Evolutionary conservation across 2,113 vertebrate species (phyloP), one percentile per base, ranked within the genome.

Genomic region (Calypte anna): DNA sequence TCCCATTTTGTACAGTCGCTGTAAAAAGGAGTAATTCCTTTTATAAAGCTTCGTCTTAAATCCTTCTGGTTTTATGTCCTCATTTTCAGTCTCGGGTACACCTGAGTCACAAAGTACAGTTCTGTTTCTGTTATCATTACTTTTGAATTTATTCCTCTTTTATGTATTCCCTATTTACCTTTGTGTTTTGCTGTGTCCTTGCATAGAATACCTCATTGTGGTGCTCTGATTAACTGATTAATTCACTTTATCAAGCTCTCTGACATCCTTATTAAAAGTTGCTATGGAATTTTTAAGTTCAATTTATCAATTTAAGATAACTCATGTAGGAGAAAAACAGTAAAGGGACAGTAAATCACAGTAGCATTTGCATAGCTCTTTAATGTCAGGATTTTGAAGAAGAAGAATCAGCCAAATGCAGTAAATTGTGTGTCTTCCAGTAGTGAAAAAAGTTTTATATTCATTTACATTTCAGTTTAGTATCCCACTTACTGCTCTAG

Each of bases 161-260:
- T 58, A 74, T 43, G 15, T 66, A 27, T 86, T 80, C 12, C 12
- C 20, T 31, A 66, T 91, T 69, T 91, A 16, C 27, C 74, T 79
- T 88, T 70, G 15, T 58, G 51, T 86, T 94, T 94, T 91, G 21
- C 22, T 77, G 5, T 46, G 18, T 70, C 9, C 21, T 46, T 73
- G 36, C 64, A 74, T 80, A 67, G 82, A 91, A 58, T 46, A 31
- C 4, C 14, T 90, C 40, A 19, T 14, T 28, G 36, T 54, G n/a
- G 12, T 81, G 11, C 69, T 81, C 46, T 84, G 33, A 38, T 86
- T 73, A 88, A 91, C 79, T 88, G 62, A 75, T 68, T 76, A 84
- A 82, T 87, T 94, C n/a, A 55, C 44, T 94, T 69, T 57, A 14
- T 79, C 58, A 86, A 67, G 25, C 50, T 83, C 10, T 93, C 69